Evolutionary conservation across 2,888 invertebrate species (phyloP), one percentile per base, ranked within the genome.

Genomic region (Drosophila neonasuta): DNA sequence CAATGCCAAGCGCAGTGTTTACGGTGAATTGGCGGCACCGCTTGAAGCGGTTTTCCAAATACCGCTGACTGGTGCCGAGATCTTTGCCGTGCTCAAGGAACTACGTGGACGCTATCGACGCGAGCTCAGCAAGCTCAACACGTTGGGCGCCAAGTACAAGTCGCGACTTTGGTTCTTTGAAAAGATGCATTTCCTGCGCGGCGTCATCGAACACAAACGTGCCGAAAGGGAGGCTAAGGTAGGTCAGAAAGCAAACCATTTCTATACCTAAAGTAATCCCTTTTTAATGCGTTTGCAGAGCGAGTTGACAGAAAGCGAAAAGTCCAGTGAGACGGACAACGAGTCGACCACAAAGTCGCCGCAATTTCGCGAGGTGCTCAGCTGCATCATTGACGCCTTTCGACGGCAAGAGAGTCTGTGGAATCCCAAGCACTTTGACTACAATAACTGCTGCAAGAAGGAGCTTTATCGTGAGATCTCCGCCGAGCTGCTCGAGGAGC

Each of bases 111-210:
- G 87, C 39, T 89, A 87, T 49, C 74, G 85, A 3, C 80, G 82
- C 3, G 89, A 89, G 56, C 69, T 87, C 4, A 79, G 79, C 45
- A 89, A 89, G 52, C 61, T 83, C 1, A 80, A 87, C 24, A 34
- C 77, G 0, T 45, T 81, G 4, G 83, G 83, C 3, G 74, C 56
- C 4, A 86, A 88, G 54, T 87, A 80, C 67, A 86, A 85, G 50
- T 80, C 88, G 8, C 74, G 77, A 0, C 63, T 88, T 11, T 89
- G 88, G 88, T 89, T 81, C 78, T 89, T 88, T 45, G 84, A 89
- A 24, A 81, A 80, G 54, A 82, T 89, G 80, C 71, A 82, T 51
- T 89, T 89, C 30, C 44, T 89, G 20, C 78, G 84, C 0, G 69
- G 75, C 29, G 68, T 78, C 49, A 88, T 89, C 9, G 86, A 89